Evolutionary conservation across 1,140 invertebrate genomes (phyloP).

Genomic region (Heliconius nattereri): DNA sequence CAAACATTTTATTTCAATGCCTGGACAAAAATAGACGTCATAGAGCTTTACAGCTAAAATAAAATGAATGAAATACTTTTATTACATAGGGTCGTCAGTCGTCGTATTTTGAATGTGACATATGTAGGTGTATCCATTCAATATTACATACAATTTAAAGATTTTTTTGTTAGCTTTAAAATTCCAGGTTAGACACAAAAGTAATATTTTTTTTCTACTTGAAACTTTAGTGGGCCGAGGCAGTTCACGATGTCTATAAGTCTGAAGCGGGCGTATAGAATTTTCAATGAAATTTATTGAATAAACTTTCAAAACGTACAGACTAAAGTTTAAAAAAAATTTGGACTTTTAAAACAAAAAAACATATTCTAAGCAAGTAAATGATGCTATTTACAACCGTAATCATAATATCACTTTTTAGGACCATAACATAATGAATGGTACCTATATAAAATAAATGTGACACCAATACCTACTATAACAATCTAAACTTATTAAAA

Average conservation of each 20-base stretch:
- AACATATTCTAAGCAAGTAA: too few species aligned
- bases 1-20: neutral
- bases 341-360: neutral
- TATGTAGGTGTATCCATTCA: neutral
- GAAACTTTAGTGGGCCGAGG: neutral
- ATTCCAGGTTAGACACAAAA: neutral
- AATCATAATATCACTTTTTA: neutral
- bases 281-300: neutral
- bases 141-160: neutral
- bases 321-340: neutral
- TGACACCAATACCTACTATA: neutral
- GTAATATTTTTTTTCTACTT: neutral
- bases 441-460: neutral
- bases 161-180: neutral
- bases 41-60: neutral
- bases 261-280: neutral
- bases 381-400: too few species aligned
- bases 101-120: neutral
- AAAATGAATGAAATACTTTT: slow-evolving; percentile 17
- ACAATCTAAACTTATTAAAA: too few species aligned
- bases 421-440: neutral
- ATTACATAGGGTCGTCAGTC: neutral
- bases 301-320: neutral
- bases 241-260: neutral
- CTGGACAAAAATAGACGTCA: neutral